Base-by-base conservation (phyloP, 1,140 invertebrate genomes). In the Solenopsis invicta region DNA sequence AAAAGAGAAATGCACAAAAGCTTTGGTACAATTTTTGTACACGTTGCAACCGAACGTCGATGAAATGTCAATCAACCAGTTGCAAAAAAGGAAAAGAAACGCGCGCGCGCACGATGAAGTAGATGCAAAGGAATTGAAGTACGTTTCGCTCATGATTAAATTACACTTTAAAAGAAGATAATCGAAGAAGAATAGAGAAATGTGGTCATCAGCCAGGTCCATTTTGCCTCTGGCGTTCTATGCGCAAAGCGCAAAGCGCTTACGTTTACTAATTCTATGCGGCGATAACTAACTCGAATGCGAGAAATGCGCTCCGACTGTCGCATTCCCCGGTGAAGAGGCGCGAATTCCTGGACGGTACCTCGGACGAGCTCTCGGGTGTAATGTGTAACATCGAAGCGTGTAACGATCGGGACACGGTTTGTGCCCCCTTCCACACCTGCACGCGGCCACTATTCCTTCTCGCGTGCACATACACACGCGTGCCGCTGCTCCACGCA, bases 381-480 rank as follows among this genome's bases (percentile, higher is more conserved):
- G 80, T 81, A 91, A 91, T 91, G 85, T 89, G 89, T 91, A 91
- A 91, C 89, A 81, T 87, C 85, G 87, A 80, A 67, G 29, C 87
- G 67, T 88, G 75, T 90, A 90, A 91, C 90, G 89, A 91, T 91
- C 89, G 89, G 69, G 64, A 85, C 87, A 90, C 75, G 77, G 87
- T 91, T 82, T 82, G 85, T 89, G 62, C 85, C 90, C 89, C 89
- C 90, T 91, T 78, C 89, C 89, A 91, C 85, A 91, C 85, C 72
- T 87, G 74, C 45, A 87, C 78, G 59, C 64, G 62, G 75, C 85
- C 87, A 69, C 87, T 88, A 91, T 91, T 91, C 90, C 81, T 86
- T 84, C 85, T 90, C 66, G 84, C 48, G 61, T 84, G 86, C 72
- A 81, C 85, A 82, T 75, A 88, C 84, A 59, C 72, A 67, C 56